Base-by-base conservation (phyloP, 2,113 vertebrate genomes). In the Xiphophorus couchianus region DNA sequence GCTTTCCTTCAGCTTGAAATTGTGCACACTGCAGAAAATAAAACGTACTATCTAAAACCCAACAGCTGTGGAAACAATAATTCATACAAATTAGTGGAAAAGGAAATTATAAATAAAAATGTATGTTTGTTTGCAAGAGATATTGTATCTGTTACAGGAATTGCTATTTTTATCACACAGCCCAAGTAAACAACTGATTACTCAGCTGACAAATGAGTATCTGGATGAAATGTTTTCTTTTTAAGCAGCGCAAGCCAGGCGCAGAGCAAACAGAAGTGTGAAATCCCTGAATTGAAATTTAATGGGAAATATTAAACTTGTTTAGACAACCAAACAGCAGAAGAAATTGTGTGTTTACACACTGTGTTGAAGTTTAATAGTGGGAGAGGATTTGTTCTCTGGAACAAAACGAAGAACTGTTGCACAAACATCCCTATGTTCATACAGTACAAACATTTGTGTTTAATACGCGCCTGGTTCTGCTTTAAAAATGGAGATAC, bases 191-290 rank as follows among this genome's bases (percentile, higher is more conserved):
- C 31, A 71, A 73, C 19, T 1, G 31, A 70, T 82, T 73, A 86
- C 42, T 84, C 79, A 70, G 39, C 69, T 77, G 82, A 72, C 85
- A 86, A 88, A 83, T 77, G 58, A 85, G 67, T 51, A 82, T 86
- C 42, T 19, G 81, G 37, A 72, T 71, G 27, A 83, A 78, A 76
- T 65, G 42, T 67, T 66, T 58, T 69, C 54, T 69, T 78, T 78
- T 71, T 74, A 68, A 64, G 66, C 58, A 3, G 65, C n/a, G 28
- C 67, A 31, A 73, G 74, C 29, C 14, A 4, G 76, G 51, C 30
- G 10, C 63, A 62, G 69, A 76, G 61, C 29, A 78, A 61, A 72
- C 51, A 28, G 11, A 64, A 70, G 87, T 78, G 74, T 83, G 77
- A 83, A 88, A 83, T 78, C 64, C 78, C 33, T n/a, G 39, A 80